Evolutionary conservation across 2,797 vertebrate genomes (phyloP).

Genomic region (Enoplosus armatus): DNA sequence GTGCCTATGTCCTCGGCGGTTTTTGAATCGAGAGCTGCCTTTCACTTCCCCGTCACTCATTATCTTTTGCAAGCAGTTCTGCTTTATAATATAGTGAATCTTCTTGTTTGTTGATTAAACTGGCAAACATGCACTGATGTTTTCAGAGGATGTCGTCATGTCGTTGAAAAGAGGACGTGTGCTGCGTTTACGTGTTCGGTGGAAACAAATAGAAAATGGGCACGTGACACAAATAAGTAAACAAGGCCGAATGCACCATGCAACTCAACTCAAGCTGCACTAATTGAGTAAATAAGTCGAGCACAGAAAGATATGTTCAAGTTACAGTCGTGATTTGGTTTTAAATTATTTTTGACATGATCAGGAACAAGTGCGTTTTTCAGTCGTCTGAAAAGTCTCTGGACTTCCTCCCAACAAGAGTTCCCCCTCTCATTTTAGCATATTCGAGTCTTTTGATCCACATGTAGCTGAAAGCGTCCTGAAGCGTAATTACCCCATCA

Average conservation of each 20-base stretch:
- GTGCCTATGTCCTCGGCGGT: neutral
- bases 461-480: conserved; percentile 11
- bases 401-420: neutral
- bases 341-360: conserved; percentile 3
- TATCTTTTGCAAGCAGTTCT: neutral
- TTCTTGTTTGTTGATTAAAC: neutral
- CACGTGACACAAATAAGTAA: conserved; percentile 26
- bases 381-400: neutral
- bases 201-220: conserved; percentile 21
- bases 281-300: conserved; percentile 35
- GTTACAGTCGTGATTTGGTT: neutral
- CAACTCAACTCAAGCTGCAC: conserved; percentile 11
- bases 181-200: conserved; percentile 3
- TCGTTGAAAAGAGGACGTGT: neutral
- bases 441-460: conserved; percentile 13
- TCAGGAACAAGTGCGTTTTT: conserved; percentile 16
- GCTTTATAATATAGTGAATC: neutral
- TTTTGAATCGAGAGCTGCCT: conserved; percentile 1
- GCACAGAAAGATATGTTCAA: neutral
- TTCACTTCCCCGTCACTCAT: conserved; percentile 14
- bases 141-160: conserved; percentile 7
- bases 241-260: conserved; percentile 14
- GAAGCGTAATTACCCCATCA: conserved; percentile 40
- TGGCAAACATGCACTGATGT: neutral
- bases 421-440: conserved; percentile 1